Conservation (phyloP, 1,140 invertebrate species). For the Drosophila albomicans region DNA sequence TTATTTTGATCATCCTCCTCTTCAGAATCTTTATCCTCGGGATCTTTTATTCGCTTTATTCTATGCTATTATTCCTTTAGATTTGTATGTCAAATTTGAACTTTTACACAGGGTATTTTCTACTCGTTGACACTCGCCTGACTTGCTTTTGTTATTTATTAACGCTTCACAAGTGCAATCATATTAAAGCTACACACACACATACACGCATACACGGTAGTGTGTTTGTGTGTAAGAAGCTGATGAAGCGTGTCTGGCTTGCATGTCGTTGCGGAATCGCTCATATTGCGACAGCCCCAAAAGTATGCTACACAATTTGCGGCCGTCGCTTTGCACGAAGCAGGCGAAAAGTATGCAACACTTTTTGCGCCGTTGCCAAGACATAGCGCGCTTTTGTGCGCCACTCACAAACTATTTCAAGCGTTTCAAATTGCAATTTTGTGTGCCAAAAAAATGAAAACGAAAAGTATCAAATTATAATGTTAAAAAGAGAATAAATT, state of each 20-base stretch:
- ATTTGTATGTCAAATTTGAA: too few relatives aligned
- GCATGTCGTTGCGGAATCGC: background rate
- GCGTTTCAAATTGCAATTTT: background rate
- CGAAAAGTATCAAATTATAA: too few relatives aligned
- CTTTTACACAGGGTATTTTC: background rate
- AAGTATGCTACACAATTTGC: constrained; percentile 27
- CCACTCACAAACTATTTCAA: background rate
- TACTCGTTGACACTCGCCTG: too few relatives aligned
- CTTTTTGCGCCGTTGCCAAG: background rate
- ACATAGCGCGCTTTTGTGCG: background rate
- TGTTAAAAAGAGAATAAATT: background rate
- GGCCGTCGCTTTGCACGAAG: background rate
- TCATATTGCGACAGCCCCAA: constrained; percentile 13
- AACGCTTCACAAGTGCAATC: constrained; percentile 31
- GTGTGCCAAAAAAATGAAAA: background rate
- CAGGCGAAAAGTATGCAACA: constrained; percentile 35
- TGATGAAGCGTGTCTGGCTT: constrained; percentile 29
- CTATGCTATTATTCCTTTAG: too few relatives aligned
- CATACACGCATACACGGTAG: background rate
- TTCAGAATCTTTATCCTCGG: too few relatives aligned
- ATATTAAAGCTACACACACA: constrained; percentile 19
- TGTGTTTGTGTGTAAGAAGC: constrained; percentile 5
- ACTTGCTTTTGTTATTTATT: constrained; percentile 31
- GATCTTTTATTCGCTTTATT: too few relatives aligned
- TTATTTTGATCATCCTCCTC: too few relatives aligned